Evolutionary conservation across 2,888 invertebrate genomes (phyloP).

Genomic region (Macaria liturata): DNA sequence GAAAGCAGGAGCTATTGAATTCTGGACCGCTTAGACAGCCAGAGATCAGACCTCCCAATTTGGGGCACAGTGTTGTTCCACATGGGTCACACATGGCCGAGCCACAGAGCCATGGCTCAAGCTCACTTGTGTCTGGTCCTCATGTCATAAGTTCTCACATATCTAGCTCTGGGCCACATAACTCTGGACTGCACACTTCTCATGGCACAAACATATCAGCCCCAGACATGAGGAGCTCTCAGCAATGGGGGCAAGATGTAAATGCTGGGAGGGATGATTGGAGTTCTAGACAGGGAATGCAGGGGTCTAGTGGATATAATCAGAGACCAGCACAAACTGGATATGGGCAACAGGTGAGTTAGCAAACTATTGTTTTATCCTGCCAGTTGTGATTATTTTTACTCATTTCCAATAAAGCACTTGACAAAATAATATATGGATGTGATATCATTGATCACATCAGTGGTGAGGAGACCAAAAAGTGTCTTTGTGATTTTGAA

Average conservation of each 20-base stretch:
- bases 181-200: not conserved
- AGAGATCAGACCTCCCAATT: conserved; percentile 1
- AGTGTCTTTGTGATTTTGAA: not conserved
- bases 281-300: conserved; percentile 9
- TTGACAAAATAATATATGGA: too few relatives aligned
- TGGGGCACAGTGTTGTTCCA: not conserved
- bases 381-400: too few relatives aligned
- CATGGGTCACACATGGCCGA: too few relatives aligned
- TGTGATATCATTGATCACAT: too few relatives aligned
- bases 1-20: not conserved
- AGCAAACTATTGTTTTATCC: not conserved
- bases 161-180: not conserved
- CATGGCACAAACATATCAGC: conserved; percentile 8
- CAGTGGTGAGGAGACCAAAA: too few relatives aligned
- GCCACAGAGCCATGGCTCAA: too few relatives aligned
- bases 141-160: not conserved
- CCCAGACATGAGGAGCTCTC: not conserved
- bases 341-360: conserved; percentile 15
- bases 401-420: too few relatives aligned
- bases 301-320: conserved; percentile 8
- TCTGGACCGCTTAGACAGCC: conserved; percentile 2
- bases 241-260: conserved; percentile 8
- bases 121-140: not conserved
- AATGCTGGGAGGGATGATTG: conserved; percentile 10
- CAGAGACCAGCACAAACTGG: conserved; percentile 14